Evolutionary conservation across 2,113 vertebrate species (phyloP), one percentile per base, ranked within the genome.

Genomic region (Passer montanus): DNA sequence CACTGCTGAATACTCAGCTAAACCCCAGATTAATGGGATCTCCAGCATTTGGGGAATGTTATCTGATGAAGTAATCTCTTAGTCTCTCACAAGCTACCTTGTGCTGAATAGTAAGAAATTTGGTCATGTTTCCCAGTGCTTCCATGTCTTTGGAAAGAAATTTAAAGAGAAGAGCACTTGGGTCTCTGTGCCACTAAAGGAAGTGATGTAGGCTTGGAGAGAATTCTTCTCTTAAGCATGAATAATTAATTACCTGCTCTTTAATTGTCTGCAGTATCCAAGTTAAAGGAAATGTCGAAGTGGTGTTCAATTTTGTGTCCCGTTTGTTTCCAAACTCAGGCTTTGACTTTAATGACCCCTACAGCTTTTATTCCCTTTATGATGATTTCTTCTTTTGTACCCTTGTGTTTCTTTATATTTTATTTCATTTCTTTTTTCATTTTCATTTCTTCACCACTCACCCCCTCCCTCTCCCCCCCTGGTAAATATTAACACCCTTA

Each of bases 21-120:
- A 95, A 90, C 43, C 66, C 96, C 92, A 49, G 85, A 90, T 94
- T 95, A 95, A 53, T 49, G 85, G 77, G 88, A 94, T 94, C 85
- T 70, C 39, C 82, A 67, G 90, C 67, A 4, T 53, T 94, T 93
- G 72, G 79, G 43, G 75, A 80, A 83, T 66, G 75, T 69, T 91
- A 86, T 58, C 95, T 80, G 79, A 73, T 93, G 85, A 90, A 66
- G 35, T 88, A 86, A 93, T 75, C 94, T 68, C 70, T 49, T n/a
- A 26, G 90, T 58, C 72, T 85, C 70, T 69, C 58, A 37, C 2
- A 19, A 79, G 62, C 79, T 69, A 39, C 55, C 49, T 41, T n/a
- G 31, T n/a, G 28, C 73, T 87, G 74, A 85, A 88, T 84, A 52
- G 76, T 58, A 79, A 69, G 37, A 76, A 73, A 90, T 69, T 53